Percentiles rank a stretch among this genome's conserved stretches.
Conservation (phyloP, 2,797 vertebrate genomes). For the Thaleichthys pacificus region DNA sequence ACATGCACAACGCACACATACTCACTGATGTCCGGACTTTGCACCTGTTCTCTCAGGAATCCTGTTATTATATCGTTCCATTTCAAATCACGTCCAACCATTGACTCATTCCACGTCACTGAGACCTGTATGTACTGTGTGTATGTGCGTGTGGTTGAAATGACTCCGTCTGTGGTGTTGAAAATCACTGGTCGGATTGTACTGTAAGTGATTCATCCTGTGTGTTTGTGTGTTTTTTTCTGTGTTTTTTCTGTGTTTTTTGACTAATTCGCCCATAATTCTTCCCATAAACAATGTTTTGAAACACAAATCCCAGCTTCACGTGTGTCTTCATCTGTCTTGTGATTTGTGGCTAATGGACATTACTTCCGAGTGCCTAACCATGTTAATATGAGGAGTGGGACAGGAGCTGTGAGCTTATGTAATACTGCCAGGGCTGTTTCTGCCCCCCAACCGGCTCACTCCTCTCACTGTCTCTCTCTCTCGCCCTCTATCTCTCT, state of each 20-base stretch:
- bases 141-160: slow-evolving; percentile 13
- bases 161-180: background rate
- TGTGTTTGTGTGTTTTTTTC: slow-evolving; percentile 26
- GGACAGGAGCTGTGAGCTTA: slow-evolving; percentile 67
- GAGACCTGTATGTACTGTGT: slow-evolving; percentile 17
- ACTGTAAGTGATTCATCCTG: slow-evolving; percentile 22
- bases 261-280: slow-evolving; percentile 40
- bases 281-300: slow-evolving; percentile 51
- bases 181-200: slow-evolving; percentile 2
- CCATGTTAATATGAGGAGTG: slow-evolving; percentile 67
- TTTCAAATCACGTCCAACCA: background rate
- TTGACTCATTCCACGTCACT: background rate
- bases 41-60: slow-evolving; percentile 3
- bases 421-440: slow-evolving; percentile 72
- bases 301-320: slow-evolving; percentile 43
- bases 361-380: slow-evolving; percentile 67
- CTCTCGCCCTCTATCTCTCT: slow-evolving; percentile 34
- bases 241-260: slow-evolving; percentile 2
- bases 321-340: slow-evolving; percentile 63
- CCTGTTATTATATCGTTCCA: slow-evolving; percentile 13
- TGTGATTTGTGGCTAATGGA: slow-evolving; percentile 69
- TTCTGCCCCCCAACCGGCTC: slow-evolving; percentile 59
- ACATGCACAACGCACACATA: slow-evolving; percentile 1
- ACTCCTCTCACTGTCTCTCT: slow-evolving; percentile 51
- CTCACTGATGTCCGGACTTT: slow-evolving; percentile 3